A percentile compares a stretch with the other conserved stretches of the same genome.
Conservation (phyloP, 1,140 invertebrate genomes). For the Hermetia illucens region DNA sequence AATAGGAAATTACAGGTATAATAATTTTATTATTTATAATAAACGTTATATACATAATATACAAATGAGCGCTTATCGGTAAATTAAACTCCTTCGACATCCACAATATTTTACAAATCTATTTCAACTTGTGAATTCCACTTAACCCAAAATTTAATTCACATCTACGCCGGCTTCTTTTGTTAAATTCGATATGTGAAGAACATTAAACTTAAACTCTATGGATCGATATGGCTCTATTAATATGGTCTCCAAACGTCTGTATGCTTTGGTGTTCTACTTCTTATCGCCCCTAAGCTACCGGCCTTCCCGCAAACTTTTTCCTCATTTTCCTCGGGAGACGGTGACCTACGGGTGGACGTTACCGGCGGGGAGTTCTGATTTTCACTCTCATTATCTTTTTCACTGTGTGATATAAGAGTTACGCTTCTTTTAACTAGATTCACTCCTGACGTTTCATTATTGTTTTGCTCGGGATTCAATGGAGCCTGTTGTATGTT, state of each 20-base stretch:
- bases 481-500: neutral
- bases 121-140: too few species aligned
- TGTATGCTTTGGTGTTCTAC: constrained; percentile 23
- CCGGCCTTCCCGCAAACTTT: constrained; percentile 14
- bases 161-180: neutral
- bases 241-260: constrained; percentile 32
- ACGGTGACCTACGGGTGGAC: constrained; percentile 22
- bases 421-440: constrained; percentile 26
- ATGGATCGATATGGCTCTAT: constrained; percentile 3
- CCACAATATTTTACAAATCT: too few species aligned
- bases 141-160: too few species aligned
- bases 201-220: neutral
- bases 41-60: too few species aligned
- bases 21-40: too few species aligned
- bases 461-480: neutral
- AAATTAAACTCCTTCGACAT: too few species aligned
- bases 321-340: constrained; percentile 21
- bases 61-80: too few species aligned
- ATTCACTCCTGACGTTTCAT: constrained; percentile 12
- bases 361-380: constrained; percentile 27
- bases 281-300: constrained; percentile 20
- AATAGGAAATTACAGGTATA: too few species aligned
- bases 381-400: constrained; percentile 18
- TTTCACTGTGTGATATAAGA: constrained; percentile 23
- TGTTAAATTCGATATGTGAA: constrained; percentile 3